Evolutionary conservation across 2,797 vertebrate species (phyloP).

Genomic region (Sebastes paucispinis): DNA sequence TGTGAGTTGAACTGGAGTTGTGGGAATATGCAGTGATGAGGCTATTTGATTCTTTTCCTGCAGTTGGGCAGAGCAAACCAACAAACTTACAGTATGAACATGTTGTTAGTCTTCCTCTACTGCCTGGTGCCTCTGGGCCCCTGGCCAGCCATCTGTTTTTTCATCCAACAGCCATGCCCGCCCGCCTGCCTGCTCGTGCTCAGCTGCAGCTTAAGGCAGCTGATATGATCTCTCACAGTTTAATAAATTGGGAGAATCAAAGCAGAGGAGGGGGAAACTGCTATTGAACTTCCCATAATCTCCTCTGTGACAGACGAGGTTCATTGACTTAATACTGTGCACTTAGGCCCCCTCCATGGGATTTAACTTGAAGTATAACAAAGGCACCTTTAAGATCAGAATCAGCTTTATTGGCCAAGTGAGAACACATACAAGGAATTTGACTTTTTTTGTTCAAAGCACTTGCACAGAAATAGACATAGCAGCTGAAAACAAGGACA

Average conservation of each 20-base stretch:
- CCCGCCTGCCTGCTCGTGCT: constrained; percentile 45
- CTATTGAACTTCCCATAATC: constrained; percentile 15
- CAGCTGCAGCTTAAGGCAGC: constrained; percentile 62
- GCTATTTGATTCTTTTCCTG: constrained; percentile 9
- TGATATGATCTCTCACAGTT: constrained; percentile 56
- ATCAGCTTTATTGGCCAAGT: no score
- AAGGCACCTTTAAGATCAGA: neutral
- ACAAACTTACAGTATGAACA: constrained; percentile 7
- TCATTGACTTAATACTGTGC: neutral
- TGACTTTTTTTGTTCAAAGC: no score
- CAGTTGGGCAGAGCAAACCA: neutral
- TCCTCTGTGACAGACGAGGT: constrained; percentile 2
- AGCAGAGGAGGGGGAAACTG: constrained; percentile 6
- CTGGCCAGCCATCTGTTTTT: constrained; percentile 51
- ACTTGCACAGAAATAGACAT: no score
- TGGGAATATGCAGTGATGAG: neutral
- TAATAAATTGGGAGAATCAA: constrained; percentile 59
- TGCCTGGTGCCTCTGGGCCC: constrained; percentile 42
- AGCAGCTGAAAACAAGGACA: no score
- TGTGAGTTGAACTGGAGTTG: neutral
- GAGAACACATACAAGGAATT: neutral
- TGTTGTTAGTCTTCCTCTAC: constrained; percentile 43
- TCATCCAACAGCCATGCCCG: constrained; percentile 13
- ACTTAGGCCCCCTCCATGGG: neutral
- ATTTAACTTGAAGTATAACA: constrained; percentile 9